Percentiles rank a stretch among this genome's conserved stretches.
These are phyloP conservation scores for Elachura formosa DNA, from an alignment of 2,113 vertebrate genomes.

Conservation along the genomic window DNA sequence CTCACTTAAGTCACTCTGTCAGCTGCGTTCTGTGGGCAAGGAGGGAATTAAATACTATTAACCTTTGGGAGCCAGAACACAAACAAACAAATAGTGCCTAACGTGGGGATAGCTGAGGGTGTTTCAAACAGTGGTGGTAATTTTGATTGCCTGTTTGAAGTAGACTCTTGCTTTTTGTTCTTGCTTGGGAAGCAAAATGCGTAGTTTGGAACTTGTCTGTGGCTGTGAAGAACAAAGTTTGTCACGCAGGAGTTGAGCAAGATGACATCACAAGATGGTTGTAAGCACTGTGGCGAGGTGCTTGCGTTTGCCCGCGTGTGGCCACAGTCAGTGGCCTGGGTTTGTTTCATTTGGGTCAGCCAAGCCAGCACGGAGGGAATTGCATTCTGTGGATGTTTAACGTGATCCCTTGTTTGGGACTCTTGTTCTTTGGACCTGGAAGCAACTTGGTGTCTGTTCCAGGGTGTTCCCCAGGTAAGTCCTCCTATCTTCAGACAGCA, in stretches of 20 bases:
- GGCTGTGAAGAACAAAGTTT: conserved; percentile 26
- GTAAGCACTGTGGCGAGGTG: not conserved
- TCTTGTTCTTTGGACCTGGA: not conserved
- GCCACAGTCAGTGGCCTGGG: not conserved
- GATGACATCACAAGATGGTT: not conserved
- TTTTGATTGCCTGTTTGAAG: conserved; percentile 28
- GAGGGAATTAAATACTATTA: not conserved
- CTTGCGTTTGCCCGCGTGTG: not conserved
- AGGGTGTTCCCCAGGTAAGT: not conserved
- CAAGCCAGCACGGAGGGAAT: not conserved
- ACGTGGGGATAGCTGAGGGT: not conserved
- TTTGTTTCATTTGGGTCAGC: not conserved
- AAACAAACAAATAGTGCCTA: conserved; percentile 2
- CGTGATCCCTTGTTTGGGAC: not conserved
- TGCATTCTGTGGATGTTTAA: not conserved
- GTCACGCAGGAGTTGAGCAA: not conserved
- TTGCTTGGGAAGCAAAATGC: not conserved
- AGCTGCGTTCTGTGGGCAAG: not conserved
- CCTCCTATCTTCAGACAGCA: not conserved
- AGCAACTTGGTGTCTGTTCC: not conserved
- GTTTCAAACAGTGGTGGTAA: conserved; percentile 12
- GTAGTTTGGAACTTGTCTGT: not conserved
- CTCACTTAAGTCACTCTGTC: not conserved
- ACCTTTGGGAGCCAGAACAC: not conserved
- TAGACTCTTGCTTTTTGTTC: not conserved